Conservation (phyloP, 2,113 vertebrate species). For the Stictonetta naevosa region DNA sequence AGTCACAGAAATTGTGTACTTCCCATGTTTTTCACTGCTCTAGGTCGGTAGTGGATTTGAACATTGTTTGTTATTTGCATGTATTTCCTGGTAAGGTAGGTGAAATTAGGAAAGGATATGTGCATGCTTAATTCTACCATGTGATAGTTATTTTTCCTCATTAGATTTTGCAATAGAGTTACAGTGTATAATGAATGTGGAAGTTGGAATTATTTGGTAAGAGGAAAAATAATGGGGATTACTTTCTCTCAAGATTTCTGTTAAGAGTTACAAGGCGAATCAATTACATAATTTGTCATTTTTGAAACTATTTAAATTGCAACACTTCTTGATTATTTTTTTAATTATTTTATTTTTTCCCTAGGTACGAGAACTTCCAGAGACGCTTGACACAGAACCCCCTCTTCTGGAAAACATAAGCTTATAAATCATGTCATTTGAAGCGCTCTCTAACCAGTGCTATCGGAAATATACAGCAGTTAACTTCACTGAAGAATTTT, state of each 20-base stretch:
- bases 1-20: not conserved
- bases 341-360: not conserved
- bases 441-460: conserved; percentile 21
- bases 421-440: conserved; percentile 36
- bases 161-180: not conserved
- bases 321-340: not conserved
- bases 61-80: not conserved
- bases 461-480: conserved; percentile 28
- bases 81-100: not conserved
- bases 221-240: not conserved
- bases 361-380: conserved; percentile 97
- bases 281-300: not conserved
- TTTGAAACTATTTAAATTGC: not conserved
- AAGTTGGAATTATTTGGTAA: not conserved
- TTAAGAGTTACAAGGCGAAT: not conserved
- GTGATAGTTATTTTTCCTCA: not conserved
- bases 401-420: conserved; percentile 92
- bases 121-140: not conserved
- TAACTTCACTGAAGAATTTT: conserved; percentile 8
- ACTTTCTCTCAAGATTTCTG: not conserved
- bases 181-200: not conserved
- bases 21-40: not conserved
- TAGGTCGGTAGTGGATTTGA: not conserved
- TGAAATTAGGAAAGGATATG: not conserved
- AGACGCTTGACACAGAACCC: conserved; percentile 93